Conservation (phyloP, 2,888 invertebrate species). For the Corythucha ciliata region DNA sequence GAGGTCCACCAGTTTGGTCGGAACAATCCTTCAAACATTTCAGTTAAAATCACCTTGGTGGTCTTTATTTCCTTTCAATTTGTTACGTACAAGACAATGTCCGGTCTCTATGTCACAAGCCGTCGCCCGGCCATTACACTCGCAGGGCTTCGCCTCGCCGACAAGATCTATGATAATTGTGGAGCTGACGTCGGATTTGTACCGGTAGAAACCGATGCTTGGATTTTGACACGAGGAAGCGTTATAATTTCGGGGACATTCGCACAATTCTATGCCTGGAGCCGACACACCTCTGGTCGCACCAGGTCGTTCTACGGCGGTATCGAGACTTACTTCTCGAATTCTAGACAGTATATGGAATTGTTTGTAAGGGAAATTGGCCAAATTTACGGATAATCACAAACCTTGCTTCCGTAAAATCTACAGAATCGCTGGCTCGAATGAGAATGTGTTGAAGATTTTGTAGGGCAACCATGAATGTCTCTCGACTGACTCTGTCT, state of each 20-base stretch:
- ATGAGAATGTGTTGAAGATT: slow-evolving; percentile 72
- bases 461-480: slow-evolving; percentile 87
- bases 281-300: slow-evolving; percentile 52
- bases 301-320: slow-evolving; percentile 59
- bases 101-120: slow-evolving; percentile 78
- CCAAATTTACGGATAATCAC: background rate
- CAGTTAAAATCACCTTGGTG: slow-evolving; percentile 14
- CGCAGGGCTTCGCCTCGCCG: slow-evolving; percentile 68
- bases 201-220: slow-evolving; percentile 68
- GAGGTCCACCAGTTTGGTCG: slow-evolving; percentile 68
- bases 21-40: slow-evolving; percentile 68
- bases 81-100: slow-evolving; percentile 59
- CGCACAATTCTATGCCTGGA: slow-evolving; percentile 74
- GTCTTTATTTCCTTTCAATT: background rate
- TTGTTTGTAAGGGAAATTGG: background rate
- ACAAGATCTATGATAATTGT: slow-evolving; percentile 68
- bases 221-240: slow-evolving; percentile 88
- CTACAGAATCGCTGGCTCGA: slow-evolving; percentile 56
- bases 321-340: slow-evolving; percentile 71
- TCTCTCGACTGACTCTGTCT: slow-evolving; percentile 55
- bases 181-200: slow-evolving; percentile 54
- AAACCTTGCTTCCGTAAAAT: slow-evolving; percentile 51
- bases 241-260: slow-evolving; percentile 69
- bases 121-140: slow-evolving; percentile 68
- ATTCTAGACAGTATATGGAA: slow-evolving; percentile 45